Evolutionary conservation across 2,113 vertebrate genomes (phyloP).

Genomic region (Mormoops blainvillei): DNA sequence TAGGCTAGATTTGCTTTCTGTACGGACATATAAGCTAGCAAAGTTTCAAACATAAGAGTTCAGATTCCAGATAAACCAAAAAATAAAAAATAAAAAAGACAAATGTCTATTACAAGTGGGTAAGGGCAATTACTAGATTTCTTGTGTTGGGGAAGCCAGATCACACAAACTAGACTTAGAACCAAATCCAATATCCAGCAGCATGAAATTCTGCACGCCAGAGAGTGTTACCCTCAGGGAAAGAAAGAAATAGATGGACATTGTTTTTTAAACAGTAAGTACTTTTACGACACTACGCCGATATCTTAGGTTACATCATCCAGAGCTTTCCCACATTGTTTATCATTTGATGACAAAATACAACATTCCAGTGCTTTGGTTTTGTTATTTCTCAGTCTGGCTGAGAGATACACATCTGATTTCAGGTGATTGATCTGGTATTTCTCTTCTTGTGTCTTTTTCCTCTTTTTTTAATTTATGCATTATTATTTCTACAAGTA

Average conservation of each 20-base stretch:
- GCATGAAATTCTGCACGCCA: background rate
- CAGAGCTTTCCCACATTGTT: background rate
- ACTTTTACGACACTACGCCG: background rate
- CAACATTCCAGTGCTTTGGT: background rate
- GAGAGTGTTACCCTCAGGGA: background rate
- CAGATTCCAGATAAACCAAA: background rate
- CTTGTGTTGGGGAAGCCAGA: background rate
- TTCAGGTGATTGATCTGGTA: background rate
- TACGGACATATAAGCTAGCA: background rate
- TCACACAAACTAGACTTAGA: background rate
- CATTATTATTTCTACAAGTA: background rate
- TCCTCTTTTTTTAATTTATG: background rate
- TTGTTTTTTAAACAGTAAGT: background rate
- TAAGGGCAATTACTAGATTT: background rate
- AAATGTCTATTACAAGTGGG: background rate
- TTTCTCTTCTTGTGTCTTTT: background rate
- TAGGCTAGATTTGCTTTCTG: background rate
- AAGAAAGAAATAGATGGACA: background rate
- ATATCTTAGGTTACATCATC: background rate
- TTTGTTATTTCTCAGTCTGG: background rate
- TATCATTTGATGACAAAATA: background rate
- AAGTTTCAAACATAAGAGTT: background rate
- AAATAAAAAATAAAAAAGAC: background rate
- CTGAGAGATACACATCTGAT: background rate
- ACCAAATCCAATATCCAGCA: background rate